Conservation (phyloP, 1,140 invertebrate species). For the Anthonomus grandis region DNA sequence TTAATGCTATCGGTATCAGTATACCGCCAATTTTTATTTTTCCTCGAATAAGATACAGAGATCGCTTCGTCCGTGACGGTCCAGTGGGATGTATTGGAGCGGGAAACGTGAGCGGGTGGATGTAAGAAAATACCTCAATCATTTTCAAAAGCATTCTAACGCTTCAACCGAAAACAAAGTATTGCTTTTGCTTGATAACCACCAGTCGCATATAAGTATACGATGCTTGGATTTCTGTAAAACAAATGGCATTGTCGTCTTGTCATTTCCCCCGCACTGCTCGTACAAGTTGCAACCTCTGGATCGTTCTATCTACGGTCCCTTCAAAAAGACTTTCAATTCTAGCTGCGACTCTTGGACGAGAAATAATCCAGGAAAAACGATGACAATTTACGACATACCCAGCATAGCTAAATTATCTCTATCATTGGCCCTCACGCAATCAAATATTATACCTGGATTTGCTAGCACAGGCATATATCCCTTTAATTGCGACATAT, state of each 20-base stretch:
- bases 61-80: conserved; percentile 34
- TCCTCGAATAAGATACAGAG: conserved; percentile 42
- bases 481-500: conserved; percentile 28
- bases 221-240: conserved; percentile 36
- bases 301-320: conserved; percentile 37
- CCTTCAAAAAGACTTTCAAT: conserved; percentile 47
- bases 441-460: conserved; percentile 17
- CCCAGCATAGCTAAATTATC: conserved; percentile 45
- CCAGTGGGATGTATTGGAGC: conserved; percentile 39
- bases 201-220: conserved; percentile 31
- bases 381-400: conserved; percentile 53
- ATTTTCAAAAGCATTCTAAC: conserved; percentile 11
- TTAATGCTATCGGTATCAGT: conserved; percentile 45
- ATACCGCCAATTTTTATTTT: conserved; percentile 42
- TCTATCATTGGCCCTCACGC: conserved; percentile 31
- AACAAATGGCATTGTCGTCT: conserved; percentile 41
- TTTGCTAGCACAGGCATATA: conserved; percentile 25
- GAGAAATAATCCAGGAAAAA: conserved; percentile 48
- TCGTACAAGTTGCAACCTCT: conserved; percentile 48
- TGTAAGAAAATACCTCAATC: conserved; percentile 41
- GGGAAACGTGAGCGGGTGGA: conserved; percentile 46
- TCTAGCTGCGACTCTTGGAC: conserved; percentile 48
- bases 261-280: conserved; percentile 44
- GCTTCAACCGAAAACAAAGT: conserved; percentile 16
- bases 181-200: conserved; percentile 29